Evolutionary conservation across 2,888 invertebrate genomes (phyloP).

Genomic region (Agonopterix subpropinquella): DNA sequence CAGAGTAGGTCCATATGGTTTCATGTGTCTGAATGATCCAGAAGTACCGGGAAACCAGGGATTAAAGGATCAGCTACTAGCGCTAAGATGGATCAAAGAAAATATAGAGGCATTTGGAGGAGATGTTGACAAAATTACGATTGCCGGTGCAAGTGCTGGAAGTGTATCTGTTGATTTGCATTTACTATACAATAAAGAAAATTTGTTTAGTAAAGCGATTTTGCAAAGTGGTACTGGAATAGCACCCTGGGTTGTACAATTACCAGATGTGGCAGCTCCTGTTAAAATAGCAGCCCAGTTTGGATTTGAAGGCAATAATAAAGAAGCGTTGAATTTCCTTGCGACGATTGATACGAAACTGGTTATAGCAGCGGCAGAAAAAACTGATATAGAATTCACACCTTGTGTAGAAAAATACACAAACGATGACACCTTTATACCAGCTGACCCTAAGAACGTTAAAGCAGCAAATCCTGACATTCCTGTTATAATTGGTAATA

Average conservation of each 20-base stretch:
- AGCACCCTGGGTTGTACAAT: constrained; percentile 8
- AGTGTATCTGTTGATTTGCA: constrained; percentile 23
- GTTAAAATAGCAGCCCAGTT: constrained; percentile 11
- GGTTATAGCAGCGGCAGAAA: constrained; percentile 15
- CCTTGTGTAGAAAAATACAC: constrained; percentile 17
- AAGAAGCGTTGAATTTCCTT: constrained; percentile 10
- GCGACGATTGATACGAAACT: constrained; percentile 6
- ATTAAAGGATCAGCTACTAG: constrained; percentile 28
- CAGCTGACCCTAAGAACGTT: constrained; percentile 8
- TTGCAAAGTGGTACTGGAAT: constrained; percentile 17
- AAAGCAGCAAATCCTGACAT: constrained; percentile 8
- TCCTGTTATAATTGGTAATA: constrained; percentile 14
- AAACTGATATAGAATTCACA: constrained; percentile 8
- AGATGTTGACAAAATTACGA: constrained; percentile 23
- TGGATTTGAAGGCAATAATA: constrained; percentile 11
- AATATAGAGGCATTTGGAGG: constrained; percentile 36
- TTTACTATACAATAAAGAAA: constrained; percentile 19
- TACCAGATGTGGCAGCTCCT: constrained; percentile 10
- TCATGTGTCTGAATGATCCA: constrained; percentile 27
- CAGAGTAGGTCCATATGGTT: constrained; percentile 30
- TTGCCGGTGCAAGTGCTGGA: constrained; percentile 31
- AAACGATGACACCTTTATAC: constrained; percentile 12
- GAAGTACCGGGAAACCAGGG: constrained; percentile 32
- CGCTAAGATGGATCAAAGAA: constrained; percentile 27
- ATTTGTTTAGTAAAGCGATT: constrained; percentile 24